phyloP scores from a whole-genome alignment of 2,113 vertebrate genomes.

The Bubo blakistoni region DNA sequence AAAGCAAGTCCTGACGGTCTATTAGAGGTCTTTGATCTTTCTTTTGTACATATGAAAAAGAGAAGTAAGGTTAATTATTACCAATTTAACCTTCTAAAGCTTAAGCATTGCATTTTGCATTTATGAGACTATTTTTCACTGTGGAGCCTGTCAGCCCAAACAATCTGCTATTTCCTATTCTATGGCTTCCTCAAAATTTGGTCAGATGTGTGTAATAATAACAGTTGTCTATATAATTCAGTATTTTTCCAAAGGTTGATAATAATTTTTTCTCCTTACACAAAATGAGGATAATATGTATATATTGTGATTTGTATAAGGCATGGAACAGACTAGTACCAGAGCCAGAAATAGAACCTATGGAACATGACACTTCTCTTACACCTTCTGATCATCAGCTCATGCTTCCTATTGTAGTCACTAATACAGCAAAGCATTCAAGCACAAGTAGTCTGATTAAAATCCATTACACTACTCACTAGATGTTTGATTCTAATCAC shows the following conservation, averaged over 20 bases:
- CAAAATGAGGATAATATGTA: background rate
- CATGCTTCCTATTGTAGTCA: background rate
- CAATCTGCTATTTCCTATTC: background rate
- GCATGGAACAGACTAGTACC: background rate
- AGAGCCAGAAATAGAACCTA: background rate
- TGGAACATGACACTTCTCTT: background rate
- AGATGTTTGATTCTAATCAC: background rate
- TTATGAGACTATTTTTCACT: background rate
- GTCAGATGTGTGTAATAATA: background rate
- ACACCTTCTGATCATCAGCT: background rate
- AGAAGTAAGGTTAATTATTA: conserved; percentile 29
- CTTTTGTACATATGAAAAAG: background rate
- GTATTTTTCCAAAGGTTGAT: background rate
- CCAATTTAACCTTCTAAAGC: background rate
- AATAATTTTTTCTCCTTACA: background rate
- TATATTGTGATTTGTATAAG: background rate
- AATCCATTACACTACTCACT: background rate
- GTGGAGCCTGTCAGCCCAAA: background rate
- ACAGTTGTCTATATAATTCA: background rate
- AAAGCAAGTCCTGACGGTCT: background rate
- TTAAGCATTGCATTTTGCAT: background rate
- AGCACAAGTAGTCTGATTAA: background rate
- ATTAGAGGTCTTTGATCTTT: conserved; percentile 19
- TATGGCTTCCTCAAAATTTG: background rate
- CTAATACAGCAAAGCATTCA: background rate